A percentile compares a stretch with the other conserved stretches of the same genome.
Evolutionary conservation across 2,888 invertebrate species (phyloP).

Genomic region (Agrochola litura): DNA sequence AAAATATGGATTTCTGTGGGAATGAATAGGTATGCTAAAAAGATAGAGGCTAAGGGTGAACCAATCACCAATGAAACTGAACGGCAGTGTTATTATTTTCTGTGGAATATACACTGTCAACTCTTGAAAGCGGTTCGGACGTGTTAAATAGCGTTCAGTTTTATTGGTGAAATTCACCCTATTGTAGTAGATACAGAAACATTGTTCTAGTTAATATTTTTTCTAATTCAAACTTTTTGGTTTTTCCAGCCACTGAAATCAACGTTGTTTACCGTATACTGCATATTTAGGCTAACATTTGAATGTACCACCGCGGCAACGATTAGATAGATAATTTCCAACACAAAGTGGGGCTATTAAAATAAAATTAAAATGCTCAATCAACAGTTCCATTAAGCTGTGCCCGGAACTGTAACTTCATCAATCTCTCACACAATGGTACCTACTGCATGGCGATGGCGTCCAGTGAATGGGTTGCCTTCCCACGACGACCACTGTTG

Average conservation of each 20-base stretch:
- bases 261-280: not conserved
- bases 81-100: too few relatives aligned
- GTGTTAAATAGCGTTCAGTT: too few relatives aligned
- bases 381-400: conserved; percentile 12
- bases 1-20: too few relatives aligned
- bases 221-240: not conserved
- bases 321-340: not conserved
- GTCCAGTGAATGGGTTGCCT: conserved; percentile 44
- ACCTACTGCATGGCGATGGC: not conserved
- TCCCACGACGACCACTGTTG: conserved; percentile 51
- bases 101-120: too few relatives aligned
- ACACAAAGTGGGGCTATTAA: not conserved
- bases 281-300: not conserved
- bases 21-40: not conserved
- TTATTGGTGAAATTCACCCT: too few relatives aligned
- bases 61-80: too few relatives aligned
- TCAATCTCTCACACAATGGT: conserved; percentile 53
- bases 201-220: not conserved
- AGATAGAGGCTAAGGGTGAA: not conserved
- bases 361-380: conserved; percentile 21
- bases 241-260: not conserved
- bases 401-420: conserved; percentile 47
- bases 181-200: too few relatives aligned
- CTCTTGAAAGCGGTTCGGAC: too few relatives aligned
- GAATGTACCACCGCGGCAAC: not conserved